These are phyloP conservation scores for Odontothrips loti DNA, from an alignment of 2,888 invertebrate species.

Conservation along the genomic window DNA sequence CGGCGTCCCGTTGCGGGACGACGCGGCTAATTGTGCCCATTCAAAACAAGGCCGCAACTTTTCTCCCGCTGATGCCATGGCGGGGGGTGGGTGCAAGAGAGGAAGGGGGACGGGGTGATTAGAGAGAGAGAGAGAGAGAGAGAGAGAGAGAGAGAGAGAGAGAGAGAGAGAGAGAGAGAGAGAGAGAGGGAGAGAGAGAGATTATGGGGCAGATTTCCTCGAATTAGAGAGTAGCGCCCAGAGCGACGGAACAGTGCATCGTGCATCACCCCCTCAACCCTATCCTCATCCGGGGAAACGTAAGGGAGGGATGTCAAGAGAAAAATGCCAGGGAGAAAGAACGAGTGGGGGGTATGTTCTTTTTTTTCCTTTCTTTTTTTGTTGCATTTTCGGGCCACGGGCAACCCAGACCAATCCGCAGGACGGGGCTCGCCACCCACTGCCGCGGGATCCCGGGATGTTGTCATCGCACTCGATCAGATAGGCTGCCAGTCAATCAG, in stretches of 20 bases:
- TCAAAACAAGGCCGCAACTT: constrained; percentile 22
- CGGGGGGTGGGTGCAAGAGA: neutral
- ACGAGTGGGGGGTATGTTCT: no score
- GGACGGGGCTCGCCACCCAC: no score
- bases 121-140: neutral
- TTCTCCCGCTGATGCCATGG: neutral
- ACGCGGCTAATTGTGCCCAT: neutral
- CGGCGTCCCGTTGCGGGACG: no score
- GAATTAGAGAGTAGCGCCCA: constrained; percentile 4
- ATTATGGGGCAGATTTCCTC: neutral
- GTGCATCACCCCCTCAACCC: neutral
- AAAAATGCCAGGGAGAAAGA: no score
- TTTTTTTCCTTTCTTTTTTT: no score
- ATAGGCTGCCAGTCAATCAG: no score
- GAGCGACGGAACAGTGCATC: neutral
- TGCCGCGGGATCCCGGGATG: no score
- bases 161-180: neutral
- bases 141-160: neutral
- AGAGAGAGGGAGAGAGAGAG: neutral
- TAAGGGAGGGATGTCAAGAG: no score
- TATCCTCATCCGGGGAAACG: no score
- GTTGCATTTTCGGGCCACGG: no score
- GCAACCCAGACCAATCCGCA: no score
- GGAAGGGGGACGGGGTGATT: neutral
- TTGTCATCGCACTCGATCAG: no score